Evolutionary conservation across 35 echinoderm and acorn worm genomes (phyloP).

Genomic region (Strongylocentrotus purpuratus): DNA sequence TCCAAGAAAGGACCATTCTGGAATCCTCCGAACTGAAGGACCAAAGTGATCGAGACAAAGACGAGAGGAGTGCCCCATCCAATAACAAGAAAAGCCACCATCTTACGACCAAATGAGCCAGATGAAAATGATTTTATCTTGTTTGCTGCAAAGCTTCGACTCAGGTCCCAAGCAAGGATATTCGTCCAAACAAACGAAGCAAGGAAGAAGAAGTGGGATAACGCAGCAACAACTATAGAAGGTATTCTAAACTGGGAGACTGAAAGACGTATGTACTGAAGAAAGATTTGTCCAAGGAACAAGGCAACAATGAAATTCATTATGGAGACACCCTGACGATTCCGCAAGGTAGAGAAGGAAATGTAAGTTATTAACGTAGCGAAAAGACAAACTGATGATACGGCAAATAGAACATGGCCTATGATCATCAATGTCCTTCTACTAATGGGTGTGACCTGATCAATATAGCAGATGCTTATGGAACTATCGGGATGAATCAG

Average conservation of each 20-base stretch:
- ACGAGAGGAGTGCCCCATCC: background rate
- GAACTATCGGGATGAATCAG: background rate
- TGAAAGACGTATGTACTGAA: background rate
- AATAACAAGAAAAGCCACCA: background rate
- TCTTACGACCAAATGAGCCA: background rate
- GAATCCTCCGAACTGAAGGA: background rate
- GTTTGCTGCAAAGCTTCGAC: background rate
- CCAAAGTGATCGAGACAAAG: background rate
- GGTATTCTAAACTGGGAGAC: background rate
- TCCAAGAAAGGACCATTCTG: background rate
- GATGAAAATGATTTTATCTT: background rate
- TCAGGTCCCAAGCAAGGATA: background rate
- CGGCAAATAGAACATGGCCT: slow-evolving; percentile 2
- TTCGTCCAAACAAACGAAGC: slow-evolving; percentile 17
- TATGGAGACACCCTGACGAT: background rate
- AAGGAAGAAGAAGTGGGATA: slow-evolving; percentile 32
- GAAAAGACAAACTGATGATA: background rate
- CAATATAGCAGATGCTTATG: background rate
- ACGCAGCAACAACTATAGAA: background rate
- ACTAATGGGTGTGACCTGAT: background rate
- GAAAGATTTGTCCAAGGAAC: background rate
- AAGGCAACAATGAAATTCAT: slow-evolving; percentile 26
- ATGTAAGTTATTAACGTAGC: slow-evolving; percentile 5
- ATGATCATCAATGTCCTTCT: background rate
- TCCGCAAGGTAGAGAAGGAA: background rate